Base-by-base conservation (phyloP, 2,113 vertebrate genomes). In the Nesospiza acunhae region DNA sequence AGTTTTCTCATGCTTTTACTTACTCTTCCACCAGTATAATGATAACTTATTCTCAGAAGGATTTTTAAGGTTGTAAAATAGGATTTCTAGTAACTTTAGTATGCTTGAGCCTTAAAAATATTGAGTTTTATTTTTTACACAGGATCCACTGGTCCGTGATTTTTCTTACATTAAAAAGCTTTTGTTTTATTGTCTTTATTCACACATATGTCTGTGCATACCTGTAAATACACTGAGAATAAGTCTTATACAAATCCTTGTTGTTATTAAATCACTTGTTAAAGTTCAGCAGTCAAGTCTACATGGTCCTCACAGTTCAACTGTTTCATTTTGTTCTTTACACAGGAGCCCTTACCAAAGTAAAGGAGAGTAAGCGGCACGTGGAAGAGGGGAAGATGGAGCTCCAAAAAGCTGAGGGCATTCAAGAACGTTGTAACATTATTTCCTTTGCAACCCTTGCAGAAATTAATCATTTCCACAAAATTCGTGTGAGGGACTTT, bases 371-470 rank as follows among this genome's bases (percentile, higher is more conserved):
- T 97, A 98, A 99, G 95, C 98, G 99, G 13, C 99, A 99, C 0
- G 98, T 99, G 89, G 99, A 99, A 96, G 99, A 99, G 93, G 99
- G 99, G 37, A 99, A 99, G 98, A 99, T 99, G 99, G 99, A 99
- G 87, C 95, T 96, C n/a, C 97, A 98, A 17, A 99, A 99, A 96
- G 99, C 99, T 0, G 99, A 99, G 6, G 99, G 99, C 91, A 99
- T 99, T 97, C 98, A 98, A 41, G 99, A 99, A 83, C 99, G 99
- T 93, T 99, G 99, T 98, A 99, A 99, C 98, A 99, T 99, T 97
- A 99, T 99, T 97, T 99, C 99, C 74, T 99, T 98, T 53, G 99
- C 99, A n/a, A 99, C 99, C 30, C 97, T 99, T 73, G 99, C 99
- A 7, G 99, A 99, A 98, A 99, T 99, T 95, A 99, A 99, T 97